A percentile compares a stretch with the other conserved stretches of the same genome.
Evolutionary conservation across 2,888 invertebrate species (phyloP).

Genomic region (Hypomecis atomaria): DNA sequence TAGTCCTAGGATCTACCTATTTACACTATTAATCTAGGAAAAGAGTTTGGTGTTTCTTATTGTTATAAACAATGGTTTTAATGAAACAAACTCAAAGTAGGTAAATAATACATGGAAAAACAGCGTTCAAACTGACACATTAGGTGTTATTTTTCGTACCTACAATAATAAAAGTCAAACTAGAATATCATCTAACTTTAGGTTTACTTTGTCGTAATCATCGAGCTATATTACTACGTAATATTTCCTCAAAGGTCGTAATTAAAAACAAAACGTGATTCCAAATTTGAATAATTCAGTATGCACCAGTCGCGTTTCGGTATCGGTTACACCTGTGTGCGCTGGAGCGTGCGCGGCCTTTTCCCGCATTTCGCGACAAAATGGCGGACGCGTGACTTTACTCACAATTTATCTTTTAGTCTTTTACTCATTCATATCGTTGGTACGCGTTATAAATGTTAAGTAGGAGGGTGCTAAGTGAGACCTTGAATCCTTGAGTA

Average conservation of each 20-base stretch:
- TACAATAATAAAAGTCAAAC: not conserved
- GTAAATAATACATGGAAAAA: too few species aligned
- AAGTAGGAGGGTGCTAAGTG: conserved; percentile 22
- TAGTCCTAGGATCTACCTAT: too few species aligned
- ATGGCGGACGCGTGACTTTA: conserved; percentile 77
- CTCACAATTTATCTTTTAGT: conserved; percentile 53
- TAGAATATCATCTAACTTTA: not conserved
- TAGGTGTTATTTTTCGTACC: not conserved
- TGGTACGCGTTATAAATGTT: conserved; percentile 34
- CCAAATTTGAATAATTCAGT: conserved; percentile 49
- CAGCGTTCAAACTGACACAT: too few species aligned
- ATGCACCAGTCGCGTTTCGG: conserved; percentile 54
- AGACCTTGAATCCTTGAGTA: conserved; percentile 3
- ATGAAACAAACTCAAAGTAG: too few species aligned
- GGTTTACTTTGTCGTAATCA: not conserved
- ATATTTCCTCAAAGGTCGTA: too few species aligned
- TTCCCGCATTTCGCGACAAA: conserved; percentile 74
- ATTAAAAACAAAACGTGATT: conserved; percentile 38
- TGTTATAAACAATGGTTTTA: too few species aligned
- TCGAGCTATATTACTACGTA: too few species aligned
- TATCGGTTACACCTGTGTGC: conserved; percentile 66
- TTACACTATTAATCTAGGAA: too few species aligned
- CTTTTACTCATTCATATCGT: conserved; percentile 57
- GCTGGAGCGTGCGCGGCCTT: conserved; percentile 63
- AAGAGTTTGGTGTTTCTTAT: too few species aligned